Percentiles rank a stretch among this genome's conserved stretches.
These are phyloP conservation scores for Characodon lateralis DNA, from an alignment of 2,797 vertebrate species.

Conservation along the genomic window DNA sequence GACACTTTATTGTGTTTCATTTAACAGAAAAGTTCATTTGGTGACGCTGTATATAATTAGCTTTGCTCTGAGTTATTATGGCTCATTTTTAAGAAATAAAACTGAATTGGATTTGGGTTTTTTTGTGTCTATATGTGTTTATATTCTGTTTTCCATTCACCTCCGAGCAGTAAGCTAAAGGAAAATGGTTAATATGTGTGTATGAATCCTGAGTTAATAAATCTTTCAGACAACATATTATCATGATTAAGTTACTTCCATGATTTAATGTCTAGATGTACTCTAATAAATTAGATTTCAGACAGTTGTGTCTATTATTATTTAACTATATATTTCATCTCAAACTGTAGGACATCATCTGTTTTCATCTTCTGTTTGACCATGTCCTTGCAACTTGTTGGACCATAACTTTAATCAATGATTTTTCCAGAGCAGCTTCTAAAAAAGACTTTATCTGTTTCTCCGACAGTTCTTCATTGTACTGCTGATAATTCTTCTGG, in stretches of 20 bases:
- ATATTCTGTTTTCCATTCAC: background rate
- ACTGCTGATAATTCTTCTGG: conserved; percentile 94
- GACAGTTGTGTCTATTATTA: background rate
- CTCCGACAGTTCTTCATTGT: conserved; percentile 95
- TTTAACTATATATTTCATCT: background rate
- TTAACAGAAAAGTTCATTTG: background rate
- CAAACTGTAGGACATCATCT: background rate
- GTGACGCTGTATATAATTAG: background rate
- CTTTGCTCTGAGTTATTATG: background rate
- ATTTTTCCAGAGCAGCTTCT: conserved; percentile 16
- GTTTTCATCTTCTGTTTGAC: background rate
- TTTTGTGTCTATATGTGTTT: background rate
- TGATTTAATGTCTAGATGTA: background rate
- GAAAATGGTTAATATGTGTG: background rate
- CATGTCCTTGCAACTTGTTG: background rate
- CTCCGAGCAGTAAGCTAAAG: background rate
- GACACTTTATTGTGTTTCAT: background rate
- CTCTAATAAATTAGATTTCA: background rate
- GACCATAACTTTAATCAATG: conserved; percentile 14
- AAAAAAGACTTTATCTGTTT: conserved; percentile 31
- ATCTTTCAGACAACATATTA: background rate
- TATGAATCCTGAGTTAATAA: background rate
- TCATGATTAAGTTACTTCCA: background rate
- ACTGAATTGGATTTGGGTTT: background rate
- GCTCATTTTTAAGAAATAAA: background rate